Evolutionary conservation across 2,888 invertebrate species (phyloP), one percentile per base, ranked within the genome.

Genomic region (Agrochola lychnidis): DNA sequence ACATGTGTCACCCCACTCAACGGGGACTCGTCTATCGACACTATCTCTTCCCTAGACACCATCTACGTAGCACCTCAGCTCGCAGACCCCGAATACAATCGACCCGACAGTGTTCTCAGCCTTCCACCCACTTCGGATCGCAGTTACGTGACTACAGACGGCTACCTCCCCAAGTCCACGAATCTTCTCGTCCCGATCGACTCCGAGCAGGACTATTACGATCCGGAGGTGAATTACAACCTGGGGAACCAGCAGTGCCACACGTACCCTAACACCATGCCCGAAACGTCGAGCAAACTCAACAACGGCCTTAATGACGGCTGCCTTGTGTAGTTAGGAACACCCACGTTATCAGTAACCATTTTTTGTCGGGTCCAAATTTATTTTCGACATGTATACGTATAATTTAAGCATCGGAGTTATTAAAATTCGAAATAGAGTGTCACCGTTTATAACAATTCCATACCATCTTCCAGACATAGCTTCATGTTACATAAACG

Each of bases 221-320:
- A 97, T 62, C 94, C 96, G 62, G 97, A 97, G 73, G 95, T 96
- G 30, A 96, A 95, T 88, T 96, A 97, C 89, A 97, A 96, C 84
- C 90, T 96, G 84, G 91, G 93, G 62, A 90, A 91, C 22, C 97
- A 96, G 83, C 97, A 97, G 89, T 97, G 97, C 92, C 97, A 97
- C 89, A 97, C 96, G 73, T 97, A 97, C 88, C 96, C 95, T 56
- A 91, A 92, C 75, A 93, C 94, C 59, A 92, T 95, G 53, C 91
- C 94, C 71, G 97, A 97, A 77, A 84, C 93, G 61, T 97, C 97
- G 89, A 88, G 90, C 48, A 97, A 97, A 93, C 96, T 97, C 90
- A 96, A 94, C 88, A 97, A 94, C 91, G 97, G 97, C 88, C 95
- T 97, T 87, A 97, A 97, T 90, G 97, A 97, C 89, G 97, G 97